Evolutionary conservation across 2,888 invertebrate genomes (phyloP), one percentile per base, ranked within the genome.

Genomic region (Clusia tigrina): DNA sequence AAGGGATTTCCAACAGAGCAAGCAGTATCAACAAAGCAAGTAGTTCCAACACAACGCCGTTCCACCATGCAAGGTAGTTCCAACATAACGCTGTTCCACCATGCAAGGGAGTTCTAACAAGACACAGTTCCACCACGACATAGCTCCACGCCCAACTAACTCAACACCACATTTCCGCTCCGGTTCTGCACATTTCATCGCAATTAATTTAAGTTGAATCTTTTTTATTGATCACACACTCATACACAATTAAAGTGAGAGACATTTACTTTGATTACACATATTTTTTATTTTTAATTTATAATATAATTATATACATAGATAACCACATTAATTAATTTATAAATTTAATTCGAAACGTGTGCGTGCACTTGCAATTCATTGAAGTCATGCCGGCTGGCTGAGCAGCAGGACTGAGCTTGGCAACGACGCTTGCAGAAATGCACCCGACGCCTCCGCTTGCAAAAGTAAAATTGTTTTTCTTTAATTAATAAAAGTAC

Each of bases 271-370:
- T 78, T 71, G 78, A 78, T 78, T 78, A 78, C 79, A 79, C 78
- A 79, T 78, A 78, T 66, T 46, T 63, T 59, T 66, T 73, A 48
- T 22, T 48, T 48, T 48, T 48, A 78, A 78, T 77, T 77, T 78
- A 77, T 77, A 77, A 76, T 77, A 78, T 79, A 79, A 79, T 79
- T 80, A 79, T 79, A 78, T 79, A 79, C 80, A 79, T 80, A 80
- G 75, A 79, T 78, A 79, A 80, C 80, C 78, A 79, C 78, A 80
- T 76, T 75, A 74, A 74, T 78, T 76, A 76, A 78, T 65, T 60
- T 58, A 57, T 60, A n/a, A 25, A 15, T 58, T 38, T 58, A 15
- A 32, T 53, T 18, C 76, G 71, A 70, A 67, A 70, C 77, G 73
- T 77, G n/a, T 42, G 9, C 42, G 3, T n/a, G 6, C 42, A 15